These are phyloP conservation scores for Paramuricea clavata DNA, from an alignment of 92 coral and sea anemone species.

Conservation along the genomic window DNA sequence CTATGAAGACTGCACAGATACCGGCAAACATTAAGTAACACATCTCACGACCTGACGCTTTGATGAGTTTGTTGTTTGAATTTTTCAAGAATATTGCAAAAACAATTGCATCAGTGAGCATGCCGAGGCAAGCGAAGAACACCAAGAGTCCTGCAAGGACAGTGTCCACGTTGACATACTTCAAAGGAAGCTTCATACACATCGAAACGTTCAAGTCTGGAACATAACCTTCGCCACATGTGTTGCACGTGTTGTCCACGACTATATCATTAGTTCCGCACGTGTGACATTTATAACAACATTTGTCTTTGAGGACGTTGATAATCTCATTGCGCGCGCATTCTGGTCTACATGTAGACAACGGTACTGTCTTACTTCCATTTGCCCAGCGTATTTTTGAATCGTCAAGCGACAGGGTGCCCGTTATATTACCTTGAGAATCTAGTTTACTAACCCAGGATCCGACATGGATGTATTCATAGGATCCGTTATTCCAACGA, in stretches of 20 bases:
- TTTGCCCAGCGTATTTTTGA: conserved; percentile 40
- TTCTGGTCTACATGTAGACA: conserved; percentile 56
- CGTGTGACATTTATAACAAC: conserved; percentile 57
- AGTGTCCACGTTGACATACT: conserved; percentile 54
- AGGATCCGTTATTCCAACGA: conserved; percentile 54
- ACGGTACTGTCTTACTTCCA: conserved; percentile 31
- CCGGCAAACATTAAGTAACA: conserved; percentile 50
- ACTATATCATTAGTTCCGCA: conserved; percentile 52
- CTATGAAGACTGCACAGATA: conserved; percentile 31
- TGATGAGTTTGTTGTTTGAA: conserved; percentile 48
- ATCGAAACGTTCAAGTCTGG: conserved; percentile 29
- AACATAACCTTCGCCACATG: conserved; percentile 39
- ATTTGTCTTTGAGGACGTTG: conserved; percentile 67
- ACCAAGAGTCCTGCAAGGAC: conserved; percentile 22
- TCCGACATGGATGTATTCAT: conserved; percentile 49
- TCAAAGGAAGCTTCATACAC: conserved; percentile 52
- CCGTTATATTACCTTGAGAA: conserved; percentile 33
- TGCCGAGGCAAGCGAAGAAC: conserved; percentile 37
- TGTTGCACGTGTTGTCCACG: conserved; percentile 56
- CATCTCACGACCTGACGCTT: conserved; percentile 69
- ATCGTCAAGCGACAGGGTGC: conserved; percentile 36
- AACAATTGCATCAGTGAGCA: conserved; percentile 36
- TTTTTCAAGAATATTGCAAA: conserved; percentile 58
- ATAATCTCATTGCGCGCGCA: conserved; percentile 39
- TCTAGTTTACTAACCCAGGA: conserved; percentile 65